Base-by-base conservation (phyloP, 2,888 invertebrate genomes). In the Horisme vitalbata region DNA sequence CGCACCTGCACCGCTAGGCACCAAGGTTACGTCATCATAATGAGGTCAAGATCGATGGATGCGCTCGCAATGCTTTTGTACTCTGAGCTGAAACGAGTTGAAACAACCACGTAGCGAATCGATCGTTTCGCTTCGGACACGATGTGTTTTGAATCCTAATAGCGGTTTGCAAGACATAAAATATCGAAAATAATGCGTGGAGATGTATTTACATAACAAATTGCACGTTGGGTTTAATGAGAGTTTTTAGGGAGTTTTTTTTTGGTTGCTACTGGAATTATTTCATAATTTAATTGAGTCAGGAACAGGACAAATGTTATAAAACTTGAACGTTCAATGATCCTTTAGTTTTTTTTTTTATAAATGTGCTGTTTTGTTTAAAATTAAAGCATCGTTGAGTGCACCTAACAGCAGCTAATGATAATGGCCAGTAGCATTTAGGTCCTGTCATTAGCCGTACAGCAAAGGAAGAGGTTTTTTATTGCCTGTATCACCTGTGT, bases 1-100 rank as follows among this genome's bases (percentile, higher is more conserved):
- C n/a, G n/a, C 24, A 20, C 41, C 31, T 43, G 48, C 45, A 26
- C 28, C 38, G 14, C 31, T 32, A 31, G 20, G 32, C 43, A 33
- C 48, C 63, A 60, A 65, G 67, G 61, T 72, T 65, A 60, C 64
- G 62, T 67, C 58, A 61, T 20, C 28, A 8, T 55, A 76, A 64
- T 59, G 67, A 56, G 71, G 77, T 75, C 71, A 75, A 75, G 72
- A 71, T 61, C 66, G 56, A 38, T 55, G 56, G 61, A 68, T 67
- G 63, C 62, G 63, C 59, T 45, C 35, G 46, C 52, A 49, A 63
- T 65, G 63, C 58, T 64, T 63, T 67, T 67, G 68, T 69, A 59
- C 52, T 63, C 61, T 63, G 56, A 44, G 36, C 33, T 39, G 37
- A 39, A 38, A 27, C 13, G 33, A 43, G 39, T 52, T 26, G 18